These are phyloP conservation scores for Tenthredo scrophulariae DNA, from an alignment of 2,888 invertebrate genomes.

Conservation along the genomic window DNA sequence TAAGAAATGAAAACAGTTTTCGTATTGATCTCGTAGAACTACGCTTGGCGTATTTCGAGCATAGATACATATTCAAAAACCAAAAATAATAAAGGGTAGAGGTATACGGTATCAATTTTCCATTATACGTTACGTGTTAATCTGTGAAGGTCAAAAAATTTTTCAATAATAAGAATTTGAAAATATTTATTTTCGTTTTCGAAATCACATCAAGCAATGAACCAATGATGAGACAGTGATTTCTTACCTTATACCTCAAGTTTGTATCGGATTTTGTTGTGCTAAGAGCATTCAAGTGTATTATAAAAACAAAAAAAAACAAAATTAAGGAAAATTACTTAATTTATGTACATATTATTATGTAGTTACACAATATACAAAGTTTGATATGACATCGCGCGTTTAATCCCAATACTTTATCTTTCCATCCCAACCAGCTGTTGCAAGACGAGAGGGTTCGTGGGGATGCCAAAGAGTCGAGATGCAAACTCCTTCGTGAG, in stretches of 20 bases:
- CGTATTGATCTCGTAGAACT: neutral
- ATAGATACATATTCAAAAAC: neutral
- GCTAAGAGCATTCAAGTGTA: neutral
- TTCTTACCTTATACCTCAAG: neutral
- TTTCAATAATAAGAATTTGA: neutral
- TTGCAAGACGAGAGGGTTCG: conserved; percentile 97
- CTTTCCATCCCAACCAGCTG: conserved; percentile 99
- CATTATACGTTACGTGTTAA: neutral
- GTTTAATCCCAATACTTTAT: conserved; percentile 99
- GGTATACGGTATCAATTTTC: neutral
- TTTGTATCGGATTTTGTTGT: neutral
- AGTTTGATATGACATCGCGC: neutral
- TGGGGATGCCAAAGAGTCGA: conserved; percentile 98
- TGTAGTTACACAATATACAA: conserved; percentile 46
- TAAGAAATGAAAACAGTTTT: neutral
- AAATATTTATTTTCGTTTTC: conserved; percentile 3
- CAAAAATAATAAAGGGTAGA: neutral
- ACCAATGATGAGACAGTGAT: neutral
- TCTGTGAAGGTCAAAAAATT: neutral
- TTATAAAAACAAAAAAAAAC: neutral
- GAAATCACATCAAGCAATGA: neutral
- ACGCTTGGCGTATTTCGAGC: neutral
- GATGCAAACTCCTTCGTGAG: conserved; percentile 98
- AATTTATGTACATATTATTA: conserved; percentile 38
- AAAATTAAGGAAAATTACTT: conserved; percentile 1